A percentile compares a stretch with the other conserved stretches of the same genome.
Conservation (phyloP, 35 echinoderm and acorn worm species). For the Ophiothrix spiculata region DNA sequence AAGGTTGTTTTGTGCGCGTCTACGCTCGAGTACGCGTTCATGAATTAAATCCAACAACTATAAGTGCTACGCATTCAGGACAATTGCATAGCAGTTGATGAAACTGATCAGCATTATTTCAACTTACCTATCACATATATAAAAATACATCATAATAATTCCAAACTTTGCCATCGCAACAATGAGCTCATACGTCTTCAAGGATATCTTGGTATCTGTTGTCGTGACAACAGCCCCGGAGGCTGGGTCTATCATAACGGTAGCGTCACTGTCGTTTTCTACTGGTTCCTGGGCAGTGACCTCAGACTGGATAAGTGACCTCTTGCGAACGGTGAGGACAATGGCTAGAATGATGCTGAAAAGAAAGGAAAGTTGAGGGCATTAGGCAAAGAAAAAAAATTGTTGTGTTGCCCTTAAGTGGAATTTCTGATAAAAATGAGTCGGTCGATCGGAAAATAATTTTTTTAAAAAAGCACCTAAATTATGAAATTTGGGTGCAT, state of each 20-base stretch:
- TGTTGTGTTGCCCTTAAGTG: too few relatives aligned
- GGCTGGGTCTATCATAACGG: background rate
- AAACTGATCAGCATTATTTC: too few relatives aligned
- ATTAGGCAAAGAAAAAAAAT: background rate
- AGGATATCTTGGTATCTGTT: background rate
- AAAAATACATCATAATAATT: constrained; percentile 77
- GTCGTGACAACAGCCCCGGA: background rate
- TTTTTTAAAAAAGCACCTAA: too few relatives aligned
- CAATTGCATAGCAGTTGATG: too few relatives aligned
- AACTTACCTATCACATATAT: constrained; percentile 87
- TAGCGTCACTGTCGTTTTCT: constrained; percentile 8
- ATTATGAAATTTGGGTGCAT: too few relatives aligned
- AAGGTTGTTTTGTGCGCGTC: too few relatives aligned
- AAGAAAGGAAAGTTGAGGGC: background rate
- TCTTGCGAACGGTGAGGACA: background rate
- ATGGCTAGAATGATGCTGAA: constrained; percentile 15
- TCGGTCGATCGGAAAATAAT: too few relatives aligned
- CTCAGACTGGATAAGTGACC: background rate
- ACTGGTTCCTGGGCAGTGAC: background rate
- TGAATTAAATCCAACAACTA: too few relatives aligned
- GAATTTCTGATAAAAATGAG: too few relatives aligned
- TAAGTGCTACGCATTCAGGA: too few relatives aligned
- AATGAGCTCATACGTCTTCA: constrained; percentile 12
- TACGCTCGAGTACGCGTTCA: too few relatives aligned
- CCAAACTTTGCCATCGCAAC: constrained; percentile 73